Evolutionary conservation across 2,113 vertebrate genomes (phyloP).

Genomic region (Pseudopodoces humilis): DNA sequence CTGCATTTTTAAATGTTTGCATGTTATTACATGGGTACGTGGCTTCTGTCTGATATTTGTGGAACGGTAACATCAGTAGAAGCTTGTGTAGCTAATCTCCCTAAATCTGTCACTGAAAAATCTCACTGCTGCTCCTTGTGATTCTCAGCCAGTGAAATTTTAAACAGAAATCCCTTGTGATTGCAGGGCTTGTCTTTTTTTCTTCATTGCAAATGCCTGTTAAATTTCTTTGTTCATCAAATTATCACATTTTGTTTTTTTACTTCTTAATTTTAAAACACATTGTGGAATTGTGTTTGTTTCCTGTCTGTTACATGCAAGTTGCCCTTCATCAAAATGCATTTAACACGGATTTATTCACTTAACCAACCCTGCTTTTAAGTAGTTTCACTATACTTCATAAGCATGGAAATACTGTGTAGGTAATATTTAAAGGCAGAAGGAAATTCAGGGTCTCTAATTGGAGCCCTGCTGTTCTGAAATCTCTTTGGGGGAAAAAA

Average conservation of each 20-base stretch:
- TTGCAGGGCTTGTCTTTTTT: neutral
- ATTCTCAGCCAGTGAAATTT: neutral
- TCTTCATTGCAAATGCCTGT: neutral
- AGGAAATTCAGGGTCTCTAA: conserved; percentile 69
- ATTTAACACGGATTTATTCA: conserved; percentile 60
- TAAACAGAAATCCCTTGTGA: neutral
- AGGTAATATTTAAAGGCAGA: conserved; percentile 72
- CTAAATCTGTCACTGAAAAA: neutral
- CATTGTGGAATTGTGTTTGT: conserved; percentile 42
- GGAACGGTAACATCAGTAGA: neutral
- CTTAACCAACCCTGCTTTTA: conserved; percentile 62
- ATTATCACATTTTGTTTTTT: conserved; percentile 10
- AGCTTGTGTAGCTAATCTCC: neutral
- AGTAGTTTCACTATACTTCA: conserved; percentile 67
- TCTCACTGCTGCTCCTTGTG: conserved; percentile 15
- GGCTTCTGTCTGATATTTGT: neutral
- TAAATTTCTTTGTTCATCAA: conserved; percentile 21
- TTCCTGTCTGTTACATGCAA: neutral
- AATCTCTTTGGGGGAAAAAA: conserved; percentile 27
- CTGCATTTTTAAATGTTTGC: neutral
- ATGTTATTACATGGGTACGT: neutral
- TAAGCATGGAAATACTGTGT: conserved; percentile 72
- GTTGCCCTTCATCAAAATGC: conserved; percentile 22
- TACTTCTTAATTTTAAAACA: conserved; percentile 12
- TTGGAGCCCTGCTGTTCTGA: conserved; percentile 68